These are phyloP conservation scores for Ornithoptera priamus DNA, from an alignment of 2,888 invertebrate species.

Conservation along the genomic window DNA sequence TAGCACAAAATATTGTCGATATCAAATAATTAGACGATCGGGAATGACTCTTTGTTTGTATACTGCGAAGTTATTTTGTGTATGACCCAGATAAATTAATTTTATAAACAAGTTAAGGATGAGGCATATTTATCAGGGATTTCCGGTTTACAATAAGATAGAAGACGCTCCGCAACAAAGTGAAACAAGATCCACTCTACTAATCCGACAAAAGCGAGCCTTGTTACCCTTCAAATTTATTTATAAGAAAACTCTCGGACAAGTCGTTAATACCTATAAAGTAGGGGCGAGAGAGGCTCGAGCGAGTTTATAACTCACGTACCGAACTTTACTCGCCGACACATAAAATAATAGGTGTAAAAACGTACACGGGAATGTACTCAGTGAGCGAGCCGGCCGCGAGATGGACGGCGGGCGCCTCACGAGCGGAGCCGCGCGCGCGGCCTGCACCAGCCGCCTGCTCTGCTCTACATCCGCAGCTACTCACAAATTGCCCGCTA, in stretches of 20 bases:
- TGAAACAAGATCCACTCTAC: conserved; percentile 80
- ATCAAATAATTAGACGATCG: not conserved
- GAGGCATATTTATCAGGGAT: conserved; percentile 58
- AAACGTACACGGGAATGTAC: conserved; percentile 81
- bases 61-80: not conserved
- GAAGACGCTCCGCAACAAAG: conserved; percentile 75
- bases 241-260: conserved; percentile 81
- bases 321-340: conserved; percentile 81
- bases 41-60: not conserved
- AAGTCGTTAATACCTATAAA: conserved; percentile 81
- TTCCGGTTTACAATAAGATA: conserved; percentile 68
- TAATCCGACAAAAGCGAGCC: conserved; percentile 81
- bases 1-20: not conserved
- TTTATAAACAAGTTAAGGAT: conserved; percentile 44
- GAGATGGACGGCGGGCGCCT: conserved; percentile 66
- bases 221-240: conserved; percentile 81
- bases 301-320: conserved; percentile 81
- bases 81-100: not conserved
- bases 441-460: conserved; percentile 35
- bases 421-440: conserved; percentile 28
- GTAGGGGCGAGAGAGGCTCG: conserved; percentile 80
- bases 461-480: conserved; percentile 38
- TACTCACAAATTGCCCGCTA: conserved; percentile 4
- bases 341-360: conserved; percentile 81
- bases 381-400: conserved; percentile 73